A percentile compares a stretch with the other conserved stretches of the same genome.
These are phyloP conservation scores for Nomada goodeniana DNA, from an alignment of 2,888 invertebrate genomes.

Conservation along the genomic window DNA sequence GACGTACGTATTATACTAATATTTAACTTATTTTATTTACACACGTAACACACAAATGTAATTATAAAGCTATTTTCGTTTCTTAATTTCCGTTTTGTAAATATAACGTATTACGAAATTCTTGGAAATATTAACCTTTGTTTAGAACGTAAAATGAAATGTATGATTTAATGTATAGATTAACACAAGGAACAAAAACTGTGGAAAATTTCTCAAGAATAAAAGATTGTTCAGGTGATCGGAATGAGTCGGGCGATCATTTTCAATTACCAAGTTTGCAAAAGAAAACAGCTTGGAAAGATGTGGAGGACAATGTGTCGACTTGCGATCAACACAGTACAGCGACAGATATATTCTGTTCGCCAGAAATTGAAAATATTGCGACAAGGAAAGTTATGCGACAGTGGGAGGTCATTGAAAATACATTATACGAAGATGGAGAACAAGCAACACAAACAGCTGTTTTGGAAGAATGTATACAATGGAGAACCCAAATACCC, in stretches of 20 bases:
- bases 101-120: neutral
- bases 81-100: neutral
- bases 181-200: slow-evolving; percentile 64
- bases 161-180: slow-evolving; percentile 44
- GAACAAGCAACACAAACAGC: slow-evolving; percentile 65
- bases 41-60: neutral
- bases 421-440: slow-evolving; percentile 77
- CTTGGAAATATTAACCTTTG: neutral
- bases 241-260: slow-evolving; percentile 49
- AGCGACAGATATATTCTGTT: slow-evolving; percentile 74
- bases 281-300: slow-evolving; percentile 59
- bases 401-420: slow-evolving; percentile 79
- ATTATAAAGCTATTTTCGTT: neutral
- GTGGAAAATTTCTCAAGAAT: slow-evolving; percentile 59
- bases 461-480: slow-evolving; percentile 77
- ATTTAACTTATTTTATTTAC: neutral
- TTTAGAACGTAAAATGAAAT: slow-evolving; percentile 4
- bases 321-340: slow-evolving; percentile 72
- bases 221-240: slow-evolving; percentile 43
- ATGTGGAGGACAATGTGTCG: slow-evolving; percentile 63
- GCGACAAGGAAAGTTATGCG: slow-evolving; percentile 75
- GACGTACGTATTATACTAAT: slow-evolving; percentile 67
- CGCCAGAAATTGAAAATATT: slow-evolving; percentile 77
- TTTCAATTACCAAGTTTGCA: slow-evolving; percentile 59
- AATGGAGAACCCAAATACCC: slow-evolving; percentile 80